Percentiles rank a stretch among this genome's conserved stretches.
These are phyloP conservation scores for Aegithalos caudatus DNA, from an alignment of 2,113 vertebrate species.

Conservation along the genomic window DNA sequence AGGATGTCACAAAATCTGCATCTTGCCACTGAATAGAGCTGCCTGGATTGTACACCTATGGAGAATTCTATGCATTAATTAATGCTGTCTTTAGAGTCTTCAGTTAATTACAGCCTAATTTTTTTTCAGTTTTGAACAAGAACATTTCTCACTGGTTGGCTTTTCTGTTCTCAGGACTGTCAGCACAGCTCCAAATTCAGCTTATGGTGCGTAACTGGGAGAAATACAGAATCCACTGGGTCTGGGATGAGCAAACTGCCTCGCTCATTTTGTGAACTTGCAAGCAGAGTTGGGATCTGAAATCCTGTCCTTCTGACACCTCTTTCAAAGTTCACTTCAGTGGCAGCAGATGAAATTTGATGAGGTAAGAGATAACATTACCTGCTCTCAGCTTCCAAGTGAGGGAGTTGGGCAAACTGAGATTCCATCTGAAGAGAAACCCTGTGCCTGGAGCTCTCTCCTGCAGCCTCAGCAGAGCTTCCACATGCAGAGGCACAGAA, in stretches of 20 bases:
- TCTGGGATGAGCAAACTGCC: not conserved
- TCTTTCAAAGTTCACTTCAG: not conserved
- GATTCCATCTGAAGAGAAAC: conserved; percentile 8
- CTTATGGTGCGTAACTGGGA: not conserved
- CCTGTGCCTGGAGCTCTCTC: not conserved
- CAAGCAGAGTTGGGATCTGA: not conserved
- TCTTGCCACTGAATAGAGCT: not conserved
- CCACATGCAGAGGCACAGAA: not conserved
- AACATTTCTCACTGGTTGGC: not conserved
- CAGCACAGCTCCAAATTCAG: not conserved
- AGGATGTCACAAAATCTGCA: not conserved
- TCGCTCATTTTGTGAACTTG: not conserved
- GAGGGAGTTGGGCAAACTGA: conserved; percentile 3
- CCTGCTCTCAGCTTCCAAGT: conserved; percentile 4
- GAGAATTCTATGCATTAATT: conserved; percentile 28
- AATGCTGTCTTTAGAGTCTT: not conserved
- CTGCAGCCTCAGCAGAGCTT: not conserved
- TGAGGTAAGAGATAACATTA: conserved; percentile 6
- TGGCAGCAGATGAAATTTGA: not conserved
- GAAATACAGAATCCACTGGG: not conserved
- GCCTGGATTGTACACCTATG: not conserved
- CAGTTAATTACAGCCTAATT: conserved; percentile 31
- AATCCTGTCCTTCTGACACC: not conserved
- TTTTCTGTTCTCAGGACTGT: not conserved
- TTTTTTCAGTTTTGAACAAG: not conserved